Base-by-base conservation (phyloP, 2,113 vertebrate species). In the Antechinus stuartii region DNA sequence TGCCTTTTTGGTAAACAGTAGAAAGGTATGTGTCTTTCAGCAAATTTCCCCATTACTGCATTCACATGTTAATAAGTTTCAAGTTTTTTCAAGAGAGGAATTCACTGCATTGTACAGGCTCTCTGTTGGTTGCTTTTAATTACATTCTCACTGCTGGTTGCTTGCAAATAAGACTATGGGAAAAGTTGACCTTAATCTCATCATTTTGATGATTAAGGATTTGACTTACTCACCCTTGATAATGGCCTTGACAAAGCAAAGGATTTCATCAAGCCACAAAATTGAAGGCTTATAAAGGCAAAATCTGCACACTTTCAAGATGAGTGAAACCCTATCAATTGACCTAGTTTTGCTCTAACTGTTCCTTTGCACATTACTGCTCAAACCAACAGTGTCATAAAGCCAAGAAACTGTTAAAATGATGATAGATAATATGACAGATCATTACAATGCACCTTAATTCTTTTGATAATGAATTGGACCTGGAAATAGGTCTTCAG, bases 71-170 rank as follows among this genome's bases (percentile, higher is more conserved):
- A 91, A 14, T 94, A 95, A 94, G 92, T 92, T 96, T 47, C 42
- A 94, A 54, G 89, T 22, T 91, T 97, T 94, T 84, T 61, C 90
- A 54, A 47, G 52, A 95, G 49, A 95, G 68, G 8, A 95, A 95
- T 24, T 91, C 54, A 94, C 54, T 96, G 19, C 24, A 89, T 49
- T 90, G 91, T 93, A 55, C 95, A 84, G 9, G 94, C 93, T 96
- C 95, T 93, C 94, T 96, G 50, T 91, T 96, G 35, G 14, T 4
- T 97, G 10, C 50, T 97, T 96, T 94, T 96, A 97, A 95, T 96
- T 96, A 93, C 95, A 93, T 96, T 94, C 91, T 57, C 46, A 92
- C 6, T 89, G 53, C 49, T 93, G 93, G 96, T 96, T 93, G 93
- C 11, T 89, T 91, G 54, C 93, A 91, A 94, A 61, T 61, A 90